Conservation (phyloP, 2,113 vertebrate species). For the Glaucidium brasilianum region DNA sequence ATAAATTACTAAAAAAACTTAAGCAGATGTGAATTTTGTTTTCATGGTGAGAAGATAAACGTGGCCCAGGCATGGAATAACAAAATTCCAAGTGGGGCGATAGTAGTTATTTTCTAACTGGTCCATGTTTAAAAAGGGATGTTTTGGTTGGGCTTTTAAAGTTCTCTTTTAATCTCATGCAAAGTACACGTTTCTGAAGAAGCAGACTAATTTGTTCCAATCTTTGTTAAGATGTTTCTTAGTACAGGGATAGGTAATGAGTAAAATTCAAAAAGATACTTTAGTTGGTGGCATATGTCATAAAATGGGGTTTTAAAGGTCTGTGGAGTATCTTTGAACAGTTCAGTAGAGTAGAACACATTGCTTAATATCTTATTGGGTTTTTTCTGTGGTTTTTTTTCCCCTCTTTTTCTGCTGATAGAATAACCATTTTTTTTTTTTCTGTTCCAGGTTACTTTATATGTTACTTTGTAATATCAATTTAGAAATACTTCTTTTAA, state of each 20-base stretch:
- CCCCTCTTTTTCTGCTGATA: not conserved
- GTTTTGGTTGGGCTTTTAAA: not conserved
- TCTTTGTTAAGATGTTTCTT: not conserved
- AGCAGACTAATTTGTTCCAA: not conserved
- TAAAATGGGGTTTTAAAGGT: not conserved
- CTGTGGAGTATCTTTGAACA: not conserved
- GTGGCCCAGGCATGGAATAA: not conserved
- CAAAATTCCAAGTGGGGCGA: not conserved
- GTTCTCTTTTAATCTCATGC: not conserved
- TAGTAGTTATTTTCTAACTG: not conserved
- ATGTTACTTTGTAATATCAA: not conserved
- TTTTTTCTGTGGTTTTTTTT: not conserved
- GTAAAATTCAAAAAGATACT: not conserved
- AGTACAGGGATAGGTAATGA: not conserved
- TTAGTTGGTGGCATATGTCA: not conserved
- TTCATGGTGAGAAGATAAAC: not conserved
- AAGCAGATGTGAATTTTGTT: conserved; percentile 28
- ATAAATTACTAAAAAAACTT: conserved; percentile 6
- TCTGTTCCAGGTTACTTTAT: not conserved
- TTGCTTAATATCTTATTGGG: not conserved
- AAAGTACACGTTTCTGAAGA: not conserved
- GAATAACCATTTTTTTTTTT: not conserved
- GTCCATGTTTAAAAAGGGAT: not conserved
- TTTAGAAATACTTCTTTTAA: not conserved
- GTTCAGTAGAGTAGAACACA: not conserved